Percentiles rank a stretch among this genome's conserved stretches.
Conservation (phyloP, 2,888 invertebrate genomes). For the Volucella zonaria region DNA sequence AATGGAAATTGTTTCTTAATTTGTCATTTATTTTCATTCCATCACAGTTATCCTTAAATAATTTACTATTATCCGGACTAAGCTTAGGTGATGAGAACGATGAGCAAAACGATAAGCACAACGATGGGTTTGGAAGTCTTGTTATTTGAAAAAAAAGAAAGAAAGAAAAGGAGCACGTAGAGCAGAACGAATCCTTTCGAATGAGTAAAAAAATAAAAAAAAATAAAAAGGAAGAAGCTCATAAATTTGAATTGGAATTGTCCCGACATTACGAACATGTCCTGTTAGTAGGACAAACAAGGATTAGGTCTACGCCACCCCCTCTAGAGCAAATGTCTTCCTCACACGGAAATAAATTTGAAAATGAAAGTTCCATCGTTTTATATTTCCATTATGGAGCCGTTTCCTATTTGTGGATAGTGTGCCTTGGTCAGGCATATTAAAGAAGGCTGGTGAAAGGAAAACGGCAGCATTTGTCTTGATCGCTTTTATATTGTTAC, state of each 20-base stretch:
- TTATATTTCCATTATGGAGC: slow-evolving; percentile 54
- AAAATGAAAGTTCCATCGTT: slow-evolving; percentile 59
- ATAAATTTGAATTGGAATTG: slow-evolving; percentile 41
- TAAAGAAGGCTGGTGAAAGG: slow-evolving; percentile 28
- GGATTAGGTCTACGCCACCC: neutral
- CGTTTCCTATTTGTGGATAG: slow-evolving; percentile 21
- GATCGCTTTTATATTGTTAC: slow-evolving; percentile 57
- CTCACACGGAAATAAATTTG: slow-evolving; percentile 50
- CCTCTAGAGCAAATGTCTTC: slow-evolving; percentile 10
- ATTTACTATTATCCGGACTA: slow-evolving; percentile 39
- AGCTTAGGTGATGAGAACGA: slow-evolving; percentile 6
- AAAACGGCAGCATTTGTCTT: slow-evolving; percentile 52
- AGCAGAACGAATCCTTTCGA: slow-evolving; percentile 11
- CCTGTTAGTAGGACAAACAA: slow-evolving; percentile 17
- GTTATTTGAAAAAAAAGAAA: slow-evolving; percentile 4
- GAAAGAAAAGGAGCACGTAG: neutral
- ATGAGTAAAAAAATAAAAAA: neutral
- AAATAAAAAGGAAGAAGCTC: neutral
- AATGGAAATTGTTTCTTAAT: slow-evolving; percentile 36
- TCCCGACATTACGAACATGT: slow-evolving; percentile 30
- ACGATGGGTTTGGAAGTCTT: too few relatives aligned
- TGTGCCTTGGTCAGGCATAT: neutral
- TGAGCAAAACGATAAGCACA: slow-evolving; percentile 1
- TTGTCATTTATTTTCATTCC: slow-evolving; percentile 46
- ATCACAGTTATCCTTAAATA: slow-evolving; percentile 49